A percentile compares a stretch with the other conserved stretches of the same genome.
phyloP scores from a whole-genome alignment of 2,888 invertebrate genomes.

The Altica lythri region DNA sequence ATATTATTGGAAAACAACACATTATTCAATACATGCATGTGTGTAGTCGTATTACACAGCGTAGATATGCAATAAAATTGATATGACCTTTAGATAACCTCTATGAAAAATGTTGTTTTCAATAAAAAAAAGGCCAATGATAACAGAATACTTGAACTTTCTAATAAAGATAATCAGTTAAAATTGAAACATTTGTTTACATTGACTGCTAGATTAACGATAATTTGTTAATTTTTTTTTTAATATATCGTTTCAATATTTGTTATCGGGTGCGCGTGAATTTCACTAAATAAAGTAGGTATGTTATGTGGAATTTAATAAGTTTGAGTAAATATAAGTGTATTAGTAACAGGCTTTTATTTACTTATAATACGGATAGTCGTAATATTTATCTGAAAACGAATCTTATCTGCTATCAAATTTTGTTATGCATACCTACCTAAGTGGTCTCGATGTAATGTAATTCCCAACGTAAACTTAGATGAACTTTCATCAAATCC shows the following conservation, averaged over 20 bases:
- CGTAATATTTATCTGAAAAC: too few relatives aligned
- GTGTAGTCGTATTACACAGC: neutral
- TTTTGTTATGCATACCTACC: neutral
- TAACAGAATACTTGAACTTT: constrained; percentile 25
- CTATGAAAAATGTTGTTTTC: constrained; percentile 26
- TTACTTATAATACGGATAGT: too few relatives aligned
- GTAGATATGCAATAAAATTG: constrained; percentile 19
- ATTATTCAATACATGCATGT: neutral
- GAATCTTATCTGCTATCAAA: too few relatives aligned
- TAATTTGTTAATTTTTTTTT: constrained; percentile 13
- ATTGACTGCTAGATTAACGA: constrained; percentile 6
- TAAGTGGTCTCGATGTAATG: too few relatives aligned
- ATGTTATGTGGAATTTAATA: too few relatives aligned
- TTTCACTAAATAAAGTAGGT: neutral
- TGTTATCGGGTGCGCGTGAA: constrained; percentile 4
- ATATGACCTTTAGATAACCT: constrained; percentile 28
- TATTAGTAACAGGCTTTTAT: too few relatives aligned
- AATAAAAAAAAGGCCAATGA: constrained; percentile 19
- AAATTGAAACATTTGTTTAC: constrained; percentile 18
- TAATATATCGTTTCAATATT: neutral
- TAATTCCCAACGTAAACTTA: too few relatives aligned
- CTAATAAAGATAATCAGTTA: constrained; percentile 22
- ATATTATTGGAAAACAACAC: too few relatives aligned
- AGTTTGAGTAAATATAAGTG: too few relatives aligned
- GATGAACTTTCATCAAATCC: too few relatives aligned